These are phyloP conservation scores for Herpailurus yagouaroundi DNA, from an alignment of 2,113 vertebrate genomes.

Conservation along the genomic window DNA sequence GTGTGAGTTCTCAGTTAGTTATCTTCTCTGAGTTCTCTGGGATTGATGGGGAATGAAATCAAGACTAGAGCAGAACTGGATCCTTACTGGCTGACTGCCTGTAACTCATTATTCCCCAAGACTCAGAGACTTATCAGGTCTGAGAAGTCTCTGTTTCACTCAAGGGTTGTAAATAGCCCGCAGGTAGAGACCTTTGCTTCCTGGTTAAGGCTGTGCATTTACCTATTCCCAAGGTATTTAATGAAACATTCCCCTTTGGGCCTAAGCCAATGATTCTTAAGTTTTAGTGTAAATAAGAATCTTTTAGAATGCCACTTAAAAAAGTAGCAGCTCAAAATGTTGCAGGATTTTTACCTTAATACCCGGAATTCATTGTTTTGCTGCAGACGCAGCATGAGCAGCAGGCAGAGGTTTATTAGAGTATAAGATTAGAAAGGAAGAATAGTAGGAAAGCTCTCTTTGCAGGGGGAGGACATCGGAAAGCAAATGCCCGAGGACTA, in stretches of 20 bases:
- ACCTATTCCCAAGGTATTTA: neutral
- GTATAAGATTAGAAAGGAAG: no score
- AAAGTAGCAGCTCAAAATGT: no score
- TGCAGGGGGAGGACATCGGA: no score
- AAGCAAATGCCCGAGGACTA: no score
- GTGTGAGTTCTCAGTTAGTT: neutral
- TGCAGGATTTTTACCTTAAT: no score
- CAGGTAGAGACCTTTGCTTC: neutral
- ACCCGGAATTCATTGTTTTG: no score
- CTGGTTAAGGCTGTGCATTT: neutral
- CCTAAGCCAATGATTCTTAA: neutral
- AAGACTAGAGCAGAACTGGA: neutral
- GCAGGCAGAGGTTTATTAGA: no score
- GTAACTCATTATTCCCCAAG: conserved; percentile 15
- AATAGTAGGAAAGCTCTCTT: no score
- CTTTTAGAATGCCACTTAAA: neutral
- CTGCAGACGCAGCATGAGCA: no score
- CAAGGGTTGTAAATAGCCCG: neutral
- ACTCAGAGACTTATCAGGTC: neutral
- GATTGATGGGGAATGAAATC: neutral
- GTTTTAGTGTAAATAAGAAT: neutral
- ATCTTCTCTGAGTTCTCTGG: neutral
- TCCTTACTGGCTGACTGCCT: neutral
- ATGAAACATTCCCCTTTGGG: neutral
- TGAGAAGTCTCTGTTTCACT: neutral